Conservation (phyloP, 2,113 vertebrate species). For the Corythoichthys intestinalis region DNA sequence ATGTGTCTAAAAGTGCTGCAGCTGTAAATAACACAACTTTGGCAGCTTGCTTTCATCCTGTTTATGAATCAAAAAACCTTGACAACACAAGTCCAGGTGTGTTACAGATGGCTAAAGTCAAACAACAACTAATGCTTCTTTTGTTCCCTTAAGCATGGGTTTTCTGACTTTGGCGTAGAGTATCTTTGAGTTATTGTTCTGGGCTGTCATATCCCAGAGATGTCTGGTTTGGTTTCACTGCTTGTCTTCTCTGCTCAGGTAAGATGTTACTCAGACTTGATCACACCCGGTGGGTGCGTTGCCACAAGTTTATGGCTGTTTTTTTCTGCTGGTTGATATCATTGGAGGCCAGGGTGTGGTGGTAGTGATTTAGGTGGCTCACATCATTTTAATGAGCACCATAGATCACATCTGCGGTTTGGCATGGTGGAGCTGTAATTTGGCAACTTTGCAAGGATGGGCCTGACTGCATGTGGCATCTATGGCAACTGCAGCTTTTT, state of each 20-base stretch:
- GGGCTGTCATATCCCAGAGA: neutral
- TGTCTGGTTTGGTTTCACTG: slow-evolving; percentile 1
- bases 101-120: neutral
- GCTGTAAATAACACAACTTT: slow-evolving; percentile 33
- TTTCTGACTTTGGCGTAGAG: slow-evolving; percentile 40
- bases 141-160: slow-evolving; percentile 33
- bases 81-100: neutral
- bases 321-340: slow-evolving; percentile 1
- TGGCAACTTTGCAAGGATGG: slow-evolving; percentile 4
- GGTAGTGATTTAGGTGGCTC: slow-evolving; percentile 26
- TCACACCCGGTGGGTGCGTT: slow-evolving; percentile 13
- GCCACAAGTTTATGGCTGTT: slow-evolving; percentile 1
- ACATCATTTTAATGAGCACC: slow-evolving; percentile 22
- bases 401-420: slow-evolving; percentile 30
- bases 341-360: slow-evolving; percentile 21
- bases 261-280: slow-evolving; percentile 21
- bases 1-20: neutral
- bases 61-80: slow-evolving; percentile 13
- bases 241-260: slow-evolving; percentile 28
- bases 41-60: slow-evolving; percentile 12
- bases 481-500: slow-evolving; percentile 19
- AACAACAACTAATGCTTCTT: slow-evolving; percentile 31
- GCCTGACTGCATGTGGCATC: slow-evolving; percentile 4
- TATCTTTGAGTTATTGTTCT: slow-evolving; percentile 39
- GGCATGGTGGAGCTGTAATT: slow-evolving; percentile 17